phyloP scores from a whole-genome alignment of 2,113 vertebrate genomes.

The Menura novaehollandiae region DNA sequence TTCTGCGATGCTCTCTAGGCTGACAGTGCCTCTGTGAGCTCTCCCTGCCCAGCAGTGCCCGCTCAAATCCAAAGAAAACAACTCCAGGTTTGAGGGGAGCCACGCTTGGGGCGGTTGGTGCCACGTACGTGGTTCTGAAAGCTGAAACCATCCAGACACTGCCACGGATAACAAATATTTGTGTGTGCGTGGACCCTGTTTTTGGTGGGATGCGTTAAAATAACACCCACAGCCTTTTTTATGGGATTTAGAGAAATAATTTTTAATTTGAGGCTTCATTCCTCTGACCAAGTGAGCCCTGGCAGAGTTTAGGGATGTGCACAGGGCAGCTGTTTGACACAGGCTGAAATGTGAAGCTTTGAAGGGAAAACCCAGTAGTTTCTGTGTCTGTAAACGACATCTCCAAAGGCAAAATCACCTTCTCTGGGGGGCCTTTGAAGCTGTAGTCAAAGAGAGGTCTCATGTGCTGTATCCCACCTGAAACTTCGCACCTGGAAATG shows the following conservation, averaged over 20 bases:
- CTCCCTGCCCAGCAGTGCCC: rapidly evolving
- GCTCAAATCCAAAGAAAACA: background rate
- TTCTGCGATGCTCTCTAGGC: background rate
- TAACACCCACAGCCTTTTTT: background rate
- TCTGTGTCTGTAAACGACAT: background rate
- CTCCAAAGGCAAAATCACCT: background rate
- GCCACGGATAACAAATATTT: rapidly evolving
- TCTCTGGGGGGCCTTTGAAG: background rate
- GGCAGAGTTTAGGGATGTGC: rapidly evolving
- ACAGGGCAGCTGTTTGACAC: rapidly evolving
- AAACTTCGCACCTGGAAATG: background rate
- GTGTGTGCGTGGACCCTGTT: rapidly evolving
- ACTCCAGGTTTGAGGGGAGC: rapidly evolving
- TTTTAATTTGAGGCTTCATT: background rate
- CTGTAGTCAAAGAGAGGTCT: background rate
- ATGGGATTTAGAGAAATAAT: background rate
- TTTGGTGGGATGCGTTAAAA: background rate
- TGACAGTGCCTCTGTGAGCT: background rate
- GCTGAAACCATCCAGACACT: rapidly evolving
- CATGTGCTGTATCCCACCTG: background rate
- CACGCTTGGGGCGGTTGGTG: rapidly evolving
- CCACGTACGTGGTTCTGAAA: rapidly evolving
- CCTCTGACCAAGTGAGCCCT: background rate
- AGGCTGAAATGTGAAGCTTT: background rate
- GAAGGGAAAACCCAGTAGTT: background rate